Conservation (phyloP, 1,140 invertebrate genomes). For the Drosophila aff. region DNA sequence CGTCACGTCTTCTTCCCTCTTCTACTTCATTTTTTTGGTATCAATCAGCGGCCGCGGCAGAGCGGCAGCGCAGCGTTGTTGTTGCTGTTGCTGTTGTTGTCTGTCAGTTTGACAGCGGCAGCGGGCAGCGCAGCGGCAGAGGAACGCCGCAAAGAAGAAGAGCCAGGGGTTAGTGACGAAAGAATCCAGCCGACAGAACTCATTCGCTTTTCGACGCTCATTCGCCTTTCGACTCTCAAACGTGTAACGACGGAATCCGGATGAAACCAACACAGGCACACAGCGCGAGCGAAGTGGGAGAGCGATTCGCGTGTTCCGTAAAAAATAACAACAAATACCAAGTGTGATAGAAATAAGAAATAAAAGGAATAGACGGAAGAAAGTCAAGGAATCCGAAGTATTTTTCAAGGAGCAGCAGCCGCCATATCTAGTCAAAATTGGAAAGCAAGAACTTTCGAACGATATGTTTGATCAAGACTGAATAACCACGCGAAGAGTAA, state of each 20-base stretch:
- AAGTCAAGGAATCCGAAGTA: conserved; percentile 15
- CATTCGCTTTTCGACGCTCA: conserved; percentile 84
- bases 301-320: conserved; percentile 50
- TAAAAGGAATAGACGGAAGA: conserved; percentile 10
- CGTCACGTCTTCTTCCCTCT: conserved; percentile 22
- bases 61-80: conserved; percentile 40
- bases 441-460: conserved; percentile 32
- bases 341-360: conserved; percentile 43
- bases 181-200: conserved; percentile 72
- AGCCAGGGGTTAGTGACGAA: conserved; percentile 71
- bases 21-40: conserved; percentile 79
- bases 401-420: conserved; percentile 21
- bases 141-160: conserved; percentile 46
- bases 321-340: conserved; percentile 29
- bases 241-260: conserved; percentile 84
- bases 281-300: conserved; percentile 40
- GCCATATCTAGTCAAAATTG: conserved; percentile 63
- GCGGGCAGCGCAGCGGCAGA: conserved; percentile 38
- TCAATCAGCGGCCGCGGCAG: conserved; percentile 63
- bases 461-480: conserved; percentile 76
- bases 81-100: conserved; percentile 31
- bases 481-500: conserved; percentile 42
- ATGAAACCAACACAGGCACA: conserved; percentile 52
- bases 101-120: conserved; percentile 48
- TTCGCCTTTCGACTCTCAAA: conserved; percentile 84